These are phyloP conservation scores for Phymatocera aterrima DNA, from an alignment of 2,888 invertebrate species.

Conservation along the genomic window DNA sequence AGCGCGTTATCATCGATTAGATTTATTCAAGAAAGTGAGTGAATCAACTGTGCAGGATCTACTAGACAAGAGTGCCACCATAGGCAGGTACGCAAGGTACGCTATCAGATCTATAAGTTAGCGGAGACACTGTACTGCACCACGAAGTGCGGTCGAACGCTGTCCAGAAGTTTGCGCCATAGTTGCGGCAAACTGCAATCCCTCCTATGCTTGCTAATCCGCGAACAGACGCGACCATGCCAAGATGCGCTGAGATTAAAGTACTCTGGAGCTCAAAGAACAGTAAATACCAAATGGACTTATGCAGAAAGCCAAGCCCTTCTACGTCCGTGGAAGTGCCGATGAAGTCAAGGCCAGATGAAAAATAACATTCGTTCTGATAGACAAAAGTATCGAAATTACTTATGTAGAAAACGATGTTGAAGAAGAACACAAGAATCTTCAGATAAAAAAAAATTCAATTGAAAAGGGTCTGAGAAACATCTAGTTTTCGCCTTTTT, in stretches of 20 bases:
- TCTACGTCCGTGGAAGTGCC: neutral
- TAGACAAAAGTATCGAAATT: neutral
- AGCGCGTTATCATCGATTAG: constrained; percentile 38
- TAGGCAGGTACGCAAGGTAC: constrained; percentile 34
- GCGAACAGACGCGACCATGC: constrained; percentile 45
- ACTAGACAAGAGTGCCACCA: constrained; percentile 43
- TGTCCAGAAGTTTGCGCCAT: neutral
- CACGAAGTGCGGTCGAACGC: constrained; percentile 27
- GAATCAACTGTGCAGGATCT: constrained; percentile 38
- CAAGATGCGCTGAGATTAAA: constrained; percentile 42
- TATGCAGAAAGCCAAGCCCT: constrained; percentile 6
- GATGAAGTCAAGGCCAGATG: too few relatives aligned
- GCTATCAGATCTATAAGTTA: constrained; percentile 48
- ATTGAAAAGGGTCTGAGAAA: neutral
- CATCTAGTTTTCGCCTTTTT: neutral
- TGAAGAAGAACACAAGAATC: constrained; percentile 53
- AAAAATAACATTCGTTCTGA: neutral
- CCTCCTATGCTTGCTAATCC: constrained; percentile 33
- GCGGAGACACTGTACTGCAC: constrained; percentile 40
- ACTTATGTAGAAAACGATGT: constrained; percentile 47
- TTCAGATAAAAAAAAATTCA: constrained; percentile 36
- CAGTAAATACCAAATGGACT: constrained; percentile 41
- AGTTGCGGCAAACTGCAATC: constrained; percentile 15
- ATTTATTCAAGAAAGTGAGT: constrained; percentile 34
- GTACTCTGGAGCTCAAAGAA: constrained; percentile 4